Percentiles rank a stretch among this genome's conserved stretches.
phyloP scores from a whole-genome alignment of 2,888 invertebrate species.

The Nematopogon swammerdamellus region DNA sequence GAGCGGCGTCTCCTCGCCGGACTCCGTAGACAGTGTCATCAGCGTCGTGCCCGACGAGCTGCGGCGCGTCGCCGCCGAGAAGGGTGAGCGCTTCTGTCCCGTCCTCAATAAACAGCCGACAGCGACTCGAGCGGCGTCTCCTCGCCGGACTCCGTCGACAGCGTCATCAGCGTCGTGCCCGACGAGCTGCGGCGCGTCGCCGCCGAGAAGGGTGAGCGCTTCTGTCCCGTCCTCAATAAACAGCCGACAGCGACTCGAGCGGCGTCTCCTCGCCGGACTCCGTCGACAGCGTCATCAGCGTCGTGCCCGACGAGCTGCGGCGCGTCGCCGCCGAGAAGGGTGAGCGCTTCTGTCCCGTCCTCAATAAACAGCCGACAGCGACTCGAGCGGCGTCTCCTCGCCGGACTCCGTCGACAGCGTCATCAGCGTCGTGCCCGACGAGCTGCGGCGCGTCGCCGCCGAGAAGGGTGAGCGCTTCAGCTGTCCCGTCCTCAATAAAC shows the following conservation, averaged over 20 bases:
- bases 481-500: no score
- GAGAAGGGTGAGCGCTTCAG: constrained; percentile 45
- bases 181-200: constrained; percentile 54
- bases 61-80: constrained; percentile 38
- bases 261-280: constrained; percentile 86
- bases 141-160: constrained; percentile 83
- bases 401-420: constrained; percentile 86
- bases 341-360: no score
- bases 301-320: constrained; percentile 61
- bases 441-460: constrained; percentile 40
- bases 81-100: constrained; percentile 37
- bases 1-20: constrained; percentile 82
- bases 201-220: constrained; percentile 42
- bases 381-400: constrained; percentile 83
- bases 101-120: no score
- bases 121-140: constrained; percentile 87
- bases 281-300: constrained; percentile 81
- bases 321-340: constrained; percentile 46
- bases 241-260: constrained; percentile 88
- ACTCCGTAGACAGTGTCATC: constrained; percentile 83
- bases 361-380: no score
- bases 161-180: constrained; percentile 76
- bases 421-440: constrained; percentile 71
- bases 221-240: no score
- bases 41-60: constrained; percentile 68